A percentile compares a stretch with the other conserved stretches of the same genome.
phyloP scores from a whole-genome alignment of 2,888 invertebrate species.

The Agrochola circellaris region DNA sequence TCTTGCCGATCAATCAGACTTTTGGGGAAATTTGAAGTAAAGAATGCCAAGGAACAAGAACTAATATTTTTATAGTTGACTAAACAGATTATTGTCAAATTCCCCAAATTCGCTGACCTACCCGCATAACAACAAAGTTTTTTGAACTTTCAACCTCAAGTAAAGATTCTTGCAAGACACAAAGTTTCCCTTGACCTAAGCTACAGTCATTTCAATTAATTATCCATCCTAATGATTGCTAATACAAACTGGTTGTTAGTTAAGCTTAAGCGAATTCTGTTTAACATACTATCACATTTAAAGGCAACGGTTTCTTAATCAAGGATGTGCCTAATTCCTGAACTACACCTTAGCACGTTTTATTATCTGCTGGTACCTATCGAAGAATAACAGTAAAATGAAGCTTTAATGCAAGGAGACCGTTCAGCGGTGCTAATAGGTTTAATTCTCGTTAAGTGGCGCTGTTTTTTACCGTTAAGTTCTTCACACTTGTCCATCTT shows the following conservation, averaged over 20 bases:
- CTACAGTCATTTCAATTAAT: slow-evolving; percentile 30
- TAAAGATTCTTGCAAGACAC: slow-evolving; percentile 5
- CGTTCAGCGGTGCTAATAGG: slow-evolving; percentile 48
- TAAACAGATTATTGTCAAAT: neutral
- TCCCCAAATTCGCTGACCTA: neutral
- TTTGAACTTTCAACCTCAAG: slow-evolving; percentile 18
- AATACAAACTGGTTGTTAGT: slow-evolving; percentile 29
- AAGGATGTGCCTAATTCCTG: slow-evolving; percentile 20
- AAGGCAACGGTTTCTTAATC: slow-evolving; percentile 59
- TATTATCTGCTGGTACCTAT: neutral
- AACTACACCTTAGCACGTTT: slow-evolving; percentile 15
- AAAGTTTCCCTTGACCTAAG: slow-evolving; percentile 12
- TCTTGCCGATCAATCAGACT: neutral
- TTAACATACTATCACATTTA: slow-evolving; percentile 44
- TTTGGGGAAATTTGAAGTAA: neutral
- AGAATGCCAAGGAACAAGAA: neutral
- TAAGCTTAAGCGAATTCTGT: slow-evolving; percentile 25
- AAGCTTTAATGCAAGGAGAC: slow-evolving; percentile 34
- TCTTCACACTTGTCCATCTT: slow-evolving; percentile 95
- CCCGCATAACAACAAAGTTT: slow-evolving; percentile 8
- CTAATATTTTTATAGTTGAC: too few species aligned
- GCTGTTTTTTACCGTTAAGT: slow-evolving; percentile 89
- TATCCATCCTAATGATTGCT: slow-evolving; percentile 25
- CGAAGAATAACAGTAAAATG: slow-evolving; percentile 33
- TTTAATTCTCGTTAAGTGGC: slow-evolving; percentile 53